phyloP scores from a whole-genome alignment of 2,113 vertebrate genomes.

The Thermophis baileyi region DNA sequence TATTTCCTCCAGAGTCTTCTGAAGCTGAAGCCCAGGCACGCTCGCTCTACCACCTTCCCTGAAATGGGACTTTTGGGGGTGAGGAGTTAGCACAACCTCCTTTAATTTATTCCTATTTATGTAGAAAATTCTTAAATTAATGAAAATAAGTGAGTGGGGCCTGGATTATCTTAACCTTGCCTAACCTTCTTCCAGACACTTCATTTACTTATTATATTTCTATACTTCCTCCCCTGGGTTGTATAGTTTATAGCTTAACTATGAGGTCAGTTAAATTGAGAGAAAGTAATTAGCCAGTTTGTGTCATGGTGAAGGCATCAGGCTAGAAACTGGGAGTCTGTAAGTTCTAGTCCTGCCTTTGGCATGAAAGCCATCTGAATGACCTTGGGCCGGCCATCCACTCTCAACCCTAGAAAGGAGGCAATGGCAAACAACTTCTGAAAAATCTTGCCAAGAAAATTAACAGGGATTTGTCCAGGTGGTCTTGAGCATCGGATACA shows the following conservation, averaged over 20 bases:
- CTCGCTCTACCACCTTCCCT: not conserved
- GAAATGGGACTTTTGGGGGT: not conserved
- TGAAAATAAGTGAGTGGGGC: not conserved
- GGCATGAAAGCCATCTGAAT: not conserved
- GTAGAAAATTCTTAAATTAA: not conserved
- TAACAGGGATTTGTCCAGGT: too few species aligned
- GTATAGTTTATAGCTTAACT: not conserved
- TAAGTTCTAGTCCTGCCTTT: not conserved
- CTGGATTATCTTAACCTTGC: not conserved
- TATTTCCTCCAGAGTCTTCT: not conserved
- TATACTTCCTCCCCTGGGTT: not conserved
- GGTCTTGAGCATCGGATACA: too few species aligned
- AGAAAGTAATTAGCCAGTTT: not conserved
- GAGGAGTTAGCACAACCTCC: not conserved
- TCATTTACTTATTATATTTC: not conserved
- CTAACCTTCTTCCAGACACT: not conserved
- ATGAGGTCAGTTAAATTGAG: not conserved
- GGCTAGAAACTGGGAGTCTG: not conserved
- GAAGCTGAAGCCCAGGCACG: not conserved
- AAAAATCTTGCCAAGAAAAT: too few species aligned
- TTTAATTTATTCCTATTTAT: not conserved
- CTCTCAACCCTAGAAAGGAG: not conserved
- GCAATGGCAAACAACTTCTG: not conserved
- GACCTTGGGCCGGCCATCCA: not conserved
- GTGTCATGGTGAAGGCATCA: not conserved